Percentiles rank a stretch among this genome's conserved stretches.
These are phyloP conservation scores for Biston betularia DNA, from an alignment of 2,888 invertebrate species.

Conservation along the genomic window DNA sequence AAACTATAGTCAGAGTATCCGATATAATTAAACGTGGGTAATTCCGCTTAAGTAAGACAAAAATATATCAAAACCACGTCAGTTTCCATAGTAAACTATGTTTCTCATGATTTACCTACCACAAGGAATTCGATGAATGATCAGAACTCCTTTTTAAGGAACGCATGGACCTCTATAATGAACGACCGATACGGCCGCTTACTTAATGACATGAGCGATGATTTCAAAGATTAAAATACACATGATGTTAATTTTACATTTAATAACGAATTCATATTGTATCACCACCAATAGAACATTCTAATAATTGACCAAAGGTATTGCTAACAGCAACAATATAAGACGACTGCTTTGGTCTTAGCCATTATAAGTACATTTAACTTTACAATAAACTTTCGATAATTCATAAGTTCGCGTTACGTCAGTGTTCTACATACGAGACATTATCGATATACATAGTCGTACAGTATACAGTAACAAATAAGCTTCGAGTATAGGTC, in stretches of 20 bases:
- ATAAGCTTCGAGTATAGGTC: constrained; percentile 66
- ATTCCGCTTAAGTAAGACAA: too few species aligned
- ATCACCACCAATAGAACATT: constrained; percentile 75
- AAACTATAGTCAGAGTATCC: too few species aligned
- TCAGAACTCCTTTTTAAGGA: constrained; percentile 38
- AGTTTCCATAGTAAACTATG: constrained; percentile 21
- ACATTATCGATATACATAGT: constrained; percentile 61
- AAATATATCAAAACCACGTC: too few species aligned
- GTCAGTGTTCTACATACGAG: constrained; percentile 56
- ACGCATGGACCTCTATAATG: constrained; percentile 16
- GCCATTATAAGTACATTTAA: constrained; percentile 75
- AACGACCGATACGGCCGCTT: constrained; percentile 44
- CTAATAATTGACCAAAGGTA: constrained; percentile 86
- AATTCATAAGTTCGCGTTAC: constrained; percentile 60
- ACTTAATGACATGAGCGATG: constrained; percentile 34
- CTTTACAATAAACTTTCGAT: constrained; percentile 66
- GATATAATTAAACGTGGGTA: too few species aligned
- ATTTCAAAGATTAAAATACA: constrained; percentile 68
- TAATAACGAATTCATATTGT: constrained; percentile 71
- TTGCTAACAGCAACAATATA: constrained; percentile 80
- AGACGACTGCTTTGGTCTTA: constrained; percentile 80
- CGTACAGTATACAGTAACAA: constrained; percentile 66
- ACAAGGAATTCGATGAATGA: constrained; percentile 43
- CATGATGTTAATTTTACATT: constrained; percentile 64
- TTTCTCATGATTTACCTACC: constrained; percentile 34